Evolutionary conservation across 2,888 invertebrate species (phyloP), one percentile per base, ranked within the genome.

Genomic region (Ornithoptera priamus): DNA sequence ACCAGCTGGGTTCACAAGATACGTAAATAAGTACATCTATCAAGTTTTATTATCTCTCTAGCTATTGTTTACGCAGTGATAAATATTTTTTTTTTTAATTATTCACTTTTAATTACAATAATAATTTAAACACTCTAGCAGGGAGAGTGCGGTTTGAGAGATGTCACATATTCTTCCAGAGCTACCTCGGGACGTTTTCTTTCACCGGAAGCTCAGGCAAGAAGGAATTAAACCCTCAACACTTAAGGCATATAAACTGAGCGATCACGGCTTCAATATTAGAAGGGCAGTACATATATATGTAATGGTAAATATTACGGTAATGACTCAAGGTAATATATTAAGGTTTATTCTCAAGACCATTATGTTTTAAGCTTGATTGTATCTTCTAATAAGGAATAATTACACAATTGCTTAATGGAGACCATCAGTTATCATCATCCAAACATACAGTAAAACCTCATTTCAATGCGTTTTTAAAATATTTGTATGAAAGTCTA

Each of bases 401-500:
- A 53, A 53, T 53, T n/a, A n/a, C 53, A n/a, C 46, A 46, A 46
- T 46, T 15, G 10, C 0, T 15, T n/a, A 53, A 4, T 53, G 53
- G 6, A 53, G 5, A n/a, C 53, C 8, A 53, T 18, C n/a, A n/a
- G 15, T 53, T 53, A n/a, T n/a, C n/a, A n/a, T n/a, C n/a, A n/a
- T n/a, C 18, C 6, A n/a, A n/a, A 53, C 18, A n/a, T 15, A 15
- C 5, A 15, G 18, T 50, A 50, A 50, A 50, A 10, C 18, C 10
- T 6, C 15, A 15, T 50, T 15, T 4, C n/a, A 2, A 4, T 57
- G 4, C 2, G 10, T 22, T 57, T 20, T 20, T 57, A n/a, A 6
- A 12, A 57, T 62, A 62, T 20, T 62, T 62, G 7, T 7, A 65
- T 18, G 50, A 65, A 46, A 53, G 64, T 56, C 15, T 60, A 62